phyloP scores from a whole-genome alignment of 2,797 vertebrate species.

The Cyprinella venusta region DNA sequence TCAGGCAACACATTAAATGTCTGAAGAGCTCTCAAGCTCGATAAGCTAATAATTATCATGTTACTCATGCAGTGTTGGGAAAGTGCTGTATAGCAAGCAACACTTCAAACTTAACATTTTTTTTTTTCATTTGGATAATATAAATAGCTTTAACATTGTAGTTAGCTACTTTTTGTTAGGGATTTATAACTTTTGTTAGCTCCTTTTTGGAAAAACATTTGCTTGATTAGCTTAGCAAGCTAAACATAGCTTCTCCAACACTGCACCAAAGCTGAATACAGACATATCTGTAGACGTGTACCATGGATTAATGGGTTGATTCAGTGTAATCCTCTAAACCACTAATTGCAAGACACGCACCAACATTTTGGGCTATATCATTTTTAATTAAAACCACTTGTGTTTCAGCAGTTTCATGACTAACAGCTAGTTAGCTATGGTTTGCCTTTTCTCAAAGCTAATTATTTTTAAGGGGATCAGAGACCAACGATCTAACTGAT shows the following conservation, averaged over 20 bases:
- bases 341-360: slow-evolving; percentile 12
- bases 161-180: neutral
- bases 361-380: neutral
- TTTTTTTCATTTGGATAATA: neutral
- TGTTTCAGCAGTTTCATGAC: neutral
- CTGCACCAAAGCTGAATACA: slow-evolving; percentile 1
- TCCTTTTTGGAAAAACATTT: neutral
- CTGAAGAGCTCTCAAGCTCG: neutral
- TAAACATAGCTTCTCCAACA: neutral
- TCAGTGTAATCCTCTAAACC: slow-evolving; percentile 17
- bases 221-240: neutral
- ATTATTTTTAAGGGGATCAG: slow-evolving; percentile 15
- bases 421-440: slow-evolving; percentile 6
- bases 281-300: neutral
- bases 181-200: neutral
- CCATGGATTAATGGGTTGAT: neutral
- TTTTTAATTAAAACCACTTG: slow-evolving; percentile 12
- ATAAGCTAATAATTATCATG: neutral
- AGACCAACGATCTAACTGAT: slow-evolving; percentile 30
- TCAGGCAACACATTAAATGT: neutral
- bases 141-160: neutral
- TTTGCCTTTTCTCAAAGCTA: slow-evolving; percentile 15
- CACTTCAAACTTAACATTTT: neutral
- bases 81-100: neutral
- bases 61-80: neutral